Conservation (phyloP, 2,113 vertebrate genomes). For the Rutilus rutilus region DNA sequence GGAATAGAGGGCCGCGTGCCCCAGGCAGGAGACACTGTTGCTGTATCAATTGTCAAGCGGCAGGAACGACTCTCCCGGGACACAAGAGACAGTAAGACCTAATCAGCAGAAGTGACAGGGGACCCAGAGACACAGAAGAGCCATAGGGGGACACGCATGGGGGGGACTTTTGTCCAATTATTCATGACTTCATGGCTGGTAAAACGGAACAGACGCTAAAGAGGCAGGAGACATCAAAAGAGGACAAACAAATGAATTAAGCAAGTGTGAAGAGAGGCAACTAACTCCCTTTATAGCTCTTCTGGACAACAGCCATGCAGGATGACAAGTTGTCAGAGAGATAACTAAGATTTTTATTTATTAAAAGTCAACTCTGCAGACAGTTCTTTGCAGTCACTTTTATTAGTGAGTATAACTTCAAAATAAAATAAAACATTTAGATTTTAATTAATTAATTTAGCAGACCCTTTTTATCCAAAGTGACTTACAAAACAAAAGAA, state of each 20-base stretch:
- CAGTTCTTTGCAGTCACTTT: not conserved
- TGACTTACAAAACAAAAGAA: not conserved
- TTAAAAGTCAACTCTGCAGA: slow-evolving; percentile 8
- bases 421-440: no score
- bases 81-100: slow-evolving; percentile 54
- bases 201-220: slow-evolving; percentile 51
- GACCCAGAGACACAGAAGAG: slow-evolving; percentile 49
- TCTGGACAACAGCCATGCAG: slow-evolving; percentile 3
- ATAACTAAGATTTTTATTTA: slow-evolving; percentile 10
- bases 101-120: slow-evolving; percentile 65
- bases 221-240: slow-evolving; percentile 49
- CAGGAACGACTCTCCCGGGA: slow-evolving; percentile 69
- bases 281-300: slow-evolving; percentile 36
- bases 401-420: not conserved
- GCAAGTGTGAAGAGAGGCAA: slow-evolving; percentile 68
- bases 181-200: slow-evolving; percentile 68
- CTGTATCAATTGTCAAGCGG: slow-evolving; percentile 75
- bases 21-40: slow-evolving; percentile 67
- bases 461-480: no score
- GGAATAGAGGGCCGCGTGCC: slow-evolving; percentile 67
- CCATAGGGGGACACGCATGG: slow-evolving; percentile 43
- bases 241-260: slow-evolving; percentile 68
- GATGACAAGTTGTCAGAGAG: not conserved
- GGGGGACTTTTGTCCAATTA: slow-evolving; percentile 66
- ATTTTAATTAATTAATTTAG: no score